A percentile compares a stretch with the other conserved stretches of the same genome.
phyloP scores from a whole-genome alignment of 2,888 invertebrate species.

The Emmelina monodactyla region DNA sequence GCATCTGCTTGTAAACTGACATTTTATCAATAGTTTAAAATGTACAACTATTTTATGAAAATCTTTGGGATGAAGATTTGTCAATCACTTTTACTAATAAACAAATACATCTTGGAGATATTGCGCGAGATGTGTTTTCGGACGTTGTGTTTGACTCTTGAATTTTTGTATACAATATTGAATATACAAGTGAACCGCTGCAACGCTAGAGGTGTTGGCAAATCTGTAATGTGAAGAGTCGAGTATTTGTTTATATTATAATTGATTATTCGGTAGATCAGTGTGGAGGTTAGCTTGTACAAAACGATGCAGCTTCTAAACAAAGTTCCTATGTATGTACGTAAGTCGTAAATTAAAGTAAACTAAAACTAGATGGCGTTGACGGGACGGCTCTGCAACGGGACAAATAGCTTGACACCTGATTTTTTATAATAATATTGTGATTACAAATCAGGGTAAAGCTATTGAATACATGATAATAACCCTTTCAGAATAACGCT shows the following conservation, averaged over 20 bases:
- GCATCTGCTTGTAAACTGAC: too few relatives aligned
- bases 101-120: too few relatives aligned
- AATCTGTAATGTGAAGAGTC: too few relatives aligned
- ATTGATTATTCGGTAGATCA: constrained; percentile 59
- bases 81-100: too few relatives aligned
- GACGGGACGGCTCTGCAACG: constrained; percentile 32
- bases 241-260: constrained; percentile 44
- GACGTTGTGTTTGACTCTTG: too few relatives aligned
- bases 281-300: constrained; percentile 65
- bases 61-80: too few relatives aligned
- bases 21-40: too few relatives aligned
- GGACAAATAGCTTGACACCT: constrained; percentile 27
- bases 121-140: too few relatives aligned
- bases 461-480: constrained; percentile 23
- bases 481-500: not conserved
- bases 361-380: constrained; percentile 50
- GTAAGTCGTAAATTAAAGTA: constrained; percentile 63
- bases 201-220: too few relatives aligned
- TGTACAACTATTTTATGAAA: too few relatives aligned
- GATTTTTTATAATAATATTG: constrained; percentile 37
- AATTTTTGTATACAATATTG: too few relatives aligned
- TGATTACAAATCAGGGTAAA: constrained; percentile 50
- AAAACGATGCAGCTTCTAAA: constrained; percentile 67
- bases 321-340: constrained; percentile 67
- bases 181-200: too few relatives aligned